Base-by-base conservation (phyloP, 1,140 invertebrate genomes). In the Piezodorus guildinii region DNA sequence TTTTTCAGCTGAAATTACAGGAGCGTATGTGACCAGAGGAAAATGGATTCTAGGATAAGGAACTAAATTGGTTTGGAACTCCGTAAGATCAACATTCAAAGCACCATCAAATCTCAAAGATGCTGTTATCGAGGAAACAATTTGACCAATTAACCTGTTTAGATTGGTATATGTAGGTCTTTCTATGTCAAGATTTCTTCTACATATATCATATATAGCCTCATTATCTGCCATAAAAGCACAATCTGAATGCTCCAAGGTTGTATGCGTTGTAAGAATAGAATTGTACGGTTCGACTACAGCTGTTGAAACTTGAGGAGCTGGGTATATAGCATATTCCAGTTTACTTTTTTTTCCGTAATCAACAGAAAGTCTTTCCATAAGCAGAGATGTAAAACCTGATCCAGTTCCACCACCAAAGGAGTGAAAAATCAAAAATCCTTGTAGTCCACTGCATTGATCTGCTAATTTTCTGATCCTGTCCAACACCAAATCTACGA, bases 221-320 rank as follows among this genome's bases (percentile, higher is more conserved):
- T 92, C 90, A 74, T 91, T 88, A 76, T 91, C 88, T 70, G 91
- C 88, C 88, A 91, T 91, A 74, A 91, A 92, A 15, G 88, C 87
- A 67, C 87, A 90, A 72, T 90, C 88, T 0, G 86, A 91, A 75
- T 91, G 88, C 74, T 91, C 88, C 67, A 90, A 75, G 12, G 81
- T 89, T 66, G 83, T 88, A 70, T 87, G 87, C 6, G 85, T 87
- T 25, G 86, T 88, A 54, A 91, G 75, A 70, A 91, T 88, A 0
- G 88, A 88, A 74, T 91, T 93, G 78, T 94, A 94, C 2, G 91
- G 90, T 74, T 94, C 90, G 1, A 93, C 91, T 6, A 93, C 90
- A 45, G 91, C 90, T 1, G 87, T 90, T 17, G 87, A 86, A 45
- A 69, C 69, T 75, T 92, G 83, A 46, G 84, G 84, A 43, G 84